A percentile compares a stretch with the other conserved stretches of the same genome.
Conservation (phyloP, 2,888 invertebrate species). For the Conops quadrifasciatus region DNA sequence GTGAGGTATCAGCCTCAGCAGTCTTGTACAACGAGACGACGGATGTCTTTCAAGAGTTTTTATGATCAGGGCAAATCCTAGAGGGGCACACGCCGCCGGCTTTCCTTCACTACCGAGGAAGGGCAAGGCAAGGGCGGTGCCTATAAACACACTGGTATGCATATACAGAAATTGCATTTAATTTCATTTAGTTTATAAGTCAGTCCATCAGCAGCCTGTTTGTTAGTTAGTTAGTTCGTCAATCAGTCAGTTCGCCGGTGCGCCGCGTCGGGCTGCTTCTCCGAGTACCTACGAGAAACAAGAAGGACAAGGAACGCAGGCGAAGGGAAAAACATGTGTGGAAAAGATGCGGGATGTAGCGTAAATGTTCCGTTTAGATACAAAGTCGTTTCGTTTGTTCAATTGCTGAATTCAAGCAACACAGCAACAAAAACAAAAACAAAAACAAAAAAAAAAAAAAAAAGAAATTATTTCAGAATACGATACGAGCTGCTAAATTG, state of each 20-base stretch:
- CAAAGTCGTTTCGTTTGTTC: slow-evolving; percentile 20
- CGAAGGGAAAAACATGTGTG: slow-evolving; percentile 29
- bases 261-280: background rate
- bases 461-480: slow-evolving; percentile 27
- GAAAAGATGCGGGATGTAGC: slow-evolving; percentile 42
- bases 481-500: slow-evolving; percentile 27
- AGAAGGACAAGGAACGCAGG: slow-evolving; percentile 11
- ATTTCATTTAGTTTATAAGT: too few species aligned
- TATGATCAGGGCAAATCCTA: slow-evolving; percentile 18
- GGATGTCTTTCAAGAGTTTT: background rate
- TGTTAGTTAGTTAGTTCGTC: slow-evolving; percentile 5
- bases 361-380: slow-evolving; percentile 29
- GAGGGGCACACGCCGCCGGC: slow-evolving; percentile 12
- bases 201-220: background rate
- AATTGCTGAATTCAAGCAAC: slow-evolving; percentile 35
- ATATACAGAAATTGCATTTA: background rate
- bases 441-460: slow-evolving; percentile 6
- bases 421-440: slow-evolving; percentile 8
- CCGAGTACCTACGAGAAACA: background rate
- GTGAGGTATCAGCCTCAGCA: slow-evolving; percentile 17
- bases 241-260: slow-evolving; percentile 5
- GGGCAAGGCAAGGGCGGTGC: background rate
- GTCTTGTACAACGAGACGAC: slow-evolving; percentile 13
- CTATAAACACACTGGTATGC: slow-evolving; percentile 35
- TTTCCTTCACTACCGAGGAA: background rate